These are phyloP conservation scores for Platichthys flesus DNA, from an alignment of 2,113 vertebrate species.

Conservation along the genomic window DNA sequence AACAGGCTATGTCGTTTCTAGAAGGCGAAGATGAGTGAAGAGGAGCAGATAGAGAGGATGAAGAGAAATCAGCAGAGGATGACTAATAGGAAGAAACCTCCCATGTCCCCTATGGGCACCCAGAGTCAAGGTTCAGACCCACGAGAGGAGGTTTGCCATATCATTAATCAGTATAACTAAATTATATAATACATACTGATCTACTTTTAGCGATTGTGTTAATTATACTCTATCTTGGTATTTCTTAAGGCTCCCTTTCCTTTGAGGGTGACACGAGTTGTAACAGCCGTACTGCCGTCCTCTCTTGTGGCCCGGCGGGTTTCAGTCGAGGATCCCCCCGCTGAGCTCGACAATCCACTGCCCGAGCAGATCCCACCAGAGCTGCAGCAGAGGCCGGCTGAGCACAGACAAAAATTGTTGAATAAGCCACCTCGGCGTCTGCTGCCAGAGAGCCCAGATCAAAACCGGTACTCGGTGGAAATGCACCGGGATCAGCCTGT, in stretches of 20 bases:
- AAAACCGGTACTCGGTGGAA: slow-evolving; percentile 14
- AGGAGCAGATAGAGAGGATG: slow-evolving; percentile 78
- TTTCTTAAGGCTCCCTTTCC: slow-evolving; percentile 74
- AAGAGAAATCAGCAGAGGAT: slow-evolving; percentile 74
- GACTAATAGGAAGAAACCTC: slow-evolving; percentile 69
- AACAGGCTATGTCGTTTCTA: slow-evolving; percentile 34
- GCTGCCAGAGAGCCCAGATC: slow-evolving; percentile 42
- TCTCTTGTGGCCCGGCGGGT: slow-evolving; percentile 79
- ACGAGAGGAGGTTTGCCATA: slow-evolving; percentile 66
- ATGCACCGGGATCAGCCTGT: slow-evolving; percentile 27
- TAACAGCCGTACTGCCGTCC: slow-evolving; percentile 78
- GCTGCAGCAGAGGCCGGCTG: slow-evolving; percentile 27
- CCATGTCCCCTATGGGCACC: slow-evolving; percentile 14
- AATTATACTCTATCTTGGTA: slow-evolving; percentile 5
- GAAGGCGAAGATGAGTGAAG: slow-evolving; percentile 77
- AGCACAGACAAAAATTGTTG: slow-evolving; percentile 44
- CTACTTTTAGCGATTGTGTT: background rate
- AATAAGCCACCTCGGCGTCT: slow-evolving; percentile 48
- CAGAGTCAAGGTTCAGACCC: slow-evolving; percentile 61
- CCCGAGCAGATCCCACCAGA: slow-evolving; percentile 73
- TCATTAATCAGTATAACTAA: slow-evolving; percentile 2
- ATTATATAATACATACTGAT: background rate
- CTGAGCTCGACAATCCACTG: slow-evolving; percentile 68
- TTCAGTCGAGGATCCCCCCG: slow-evolving; percentile 79
- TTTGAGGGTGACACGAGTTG: slow-evolving; percentile 78